Evolutionary conservation across 2,113 vertebrate genomes (phyloP).

Genomic region (Sorex araneus): DNA sequence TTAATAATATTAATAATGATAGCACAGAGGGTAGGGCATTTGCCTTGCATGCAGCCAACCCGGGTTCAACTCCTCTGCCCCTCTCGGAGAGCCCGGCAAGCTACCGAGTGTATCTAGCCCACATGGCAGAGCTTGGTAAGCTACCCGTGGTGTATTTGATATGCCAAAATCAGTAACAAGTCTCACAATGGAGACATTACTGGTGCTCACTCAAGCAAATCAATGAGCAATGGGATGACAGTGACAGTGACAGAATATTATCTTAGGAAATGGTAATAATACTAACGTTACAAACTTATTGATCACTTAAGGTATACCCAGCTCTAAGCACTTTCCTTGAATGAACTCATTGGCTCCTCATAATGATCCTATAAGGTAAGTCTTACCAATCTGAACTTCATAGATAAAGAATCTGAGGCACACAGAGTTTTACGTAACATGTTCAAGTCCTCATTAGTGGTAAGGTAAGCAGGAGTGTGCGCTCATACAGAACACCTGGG

Average conservation of each 20-base stretch:
- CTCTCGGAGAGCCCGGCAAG: too few relatives aligned
- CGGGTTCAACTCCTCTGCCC: too few relatives aligned
- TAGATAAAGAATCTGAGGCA: slow-evolving; percentile 6
- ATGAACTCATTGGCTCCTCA: not conserved
- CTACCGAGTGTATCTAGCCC: too few relatives aligned
- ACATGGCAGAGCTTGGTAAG: too few relatives aligned
- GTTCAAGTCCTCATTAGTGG: not conserved
- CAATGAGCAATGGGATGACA: too few relatives aligned
- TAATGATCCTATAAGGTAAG: not conserved
- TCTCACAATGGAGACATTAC: too few relatives aligned
- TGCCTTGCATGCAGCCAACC: too few relatives aligned
- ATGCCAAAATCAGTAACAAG: too few relatives aligned
- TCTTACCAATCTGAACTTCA: not conserved
- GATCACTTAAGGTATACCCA: not conserved
- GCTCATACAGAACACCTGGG: not conserved
- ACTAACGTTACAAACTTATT: slow-evolving; percentile 20
- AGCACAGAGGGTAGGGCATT: not conserved
- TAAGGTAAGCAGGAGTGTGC: not conserved
- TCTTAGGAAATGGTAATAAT: not conserved
- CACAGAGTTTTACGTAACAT: not conserved
- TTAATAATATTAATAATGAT: not conserved
- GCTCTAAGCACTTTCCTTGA: not conserved
- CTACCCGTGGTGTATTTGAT: too few relatives aligned
- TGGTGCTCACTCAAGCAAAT: too few relatives aligned
- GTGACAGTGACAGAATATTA: not conserved